Evolutionary conservation across 2,797 vertebrate species (phyloP), one percentile per base, ranked within the genome.

Genomic region (Vespertilio murinus): DNA sequence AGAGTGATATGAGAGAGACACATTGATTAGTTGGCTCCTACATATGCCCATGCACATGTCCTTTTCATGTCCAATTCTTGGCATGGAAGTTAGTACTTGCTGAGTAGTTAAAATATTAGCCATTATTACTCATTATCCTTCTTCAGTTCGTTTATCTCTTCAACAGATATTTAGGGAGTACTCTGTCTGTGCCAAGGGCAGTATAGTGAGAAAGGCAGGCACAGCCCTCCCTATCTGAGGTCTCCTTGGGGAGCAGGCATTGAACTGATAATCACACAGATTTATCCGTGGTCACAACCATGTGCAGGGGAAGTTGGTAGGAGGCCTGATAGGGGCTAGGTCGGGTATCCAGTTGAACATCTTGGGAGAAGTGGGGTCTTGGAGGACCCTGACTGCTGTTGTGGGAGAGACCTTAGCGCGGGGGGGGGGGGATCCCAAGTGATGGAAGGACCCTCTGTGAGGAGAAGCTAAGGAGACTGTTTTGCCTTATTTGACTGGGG

Each of bases 191-290:
- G 78, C 33, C 10, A 40, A 86, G 14, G 64, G 33, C 7, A 7
- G 14, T 10, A 52, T 52, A 4, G 78, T 10, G 40, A 65, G 2
- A 14, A 16, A 42, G 64, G 40, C 20, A 6, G 79, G 25, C 22
- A 0, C 20, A 33, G 33, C 47, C 28, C 33, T 25, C 49, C 65
- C 18, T 18, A 28, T n/a, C 52, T 25, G 49, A 65, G 52, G 45
- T 35, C 30, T 64, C 3, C 0, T 1, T 0, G 7, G 33, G 42
- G 30, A 65, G 59, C 65, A 52, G n/a, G n/a, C 20, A 0, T 12
- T 35, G 4, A 38, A 11, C 13, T 28, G 45, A 35, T 12, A 45
- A 23, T 33, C 59, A 65, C 69, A 25, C 13, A 30, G 78, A 13
- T 40, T 52, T 38, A 14, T n/a, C 30, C 2, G 0, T 18, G 78